Evolutionary conservation across 2,113 vertebrate species (phyloP).

Genomic region (Callipepla californica): DNA sequence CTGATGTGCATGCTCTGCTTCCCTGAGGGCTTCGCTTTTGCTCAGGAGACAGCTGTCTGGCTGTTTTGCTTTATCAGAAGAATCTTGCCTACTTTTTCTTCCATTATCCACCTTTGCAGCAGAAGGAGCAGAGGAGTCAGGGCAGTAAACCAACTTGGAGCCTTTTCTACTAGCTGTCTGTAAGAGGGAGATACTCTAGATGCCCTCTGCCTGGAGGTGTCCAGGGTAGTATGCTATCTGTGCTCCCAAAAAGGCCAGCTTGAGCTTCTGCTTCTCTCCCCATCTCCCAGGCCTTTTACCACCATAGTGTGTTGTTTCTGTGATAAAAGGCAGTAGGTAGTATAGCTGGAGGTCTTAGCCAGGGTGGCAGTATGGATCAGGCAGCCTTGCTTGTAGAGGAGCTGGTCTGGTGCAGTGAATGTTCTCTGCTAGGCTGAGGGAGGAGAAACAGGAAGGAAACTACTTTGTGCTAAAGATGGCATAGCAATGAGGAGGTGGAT

Average conservation of each 20-base stretch:
- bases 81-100: not conserved
- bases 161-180: not conserved
- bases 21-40: not conserved
- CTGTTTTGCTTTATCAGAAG: not conserved
- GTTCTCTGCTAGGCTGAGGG: not conserved
- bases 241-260: not conserved
- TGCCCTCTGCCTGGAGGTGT: not conserved
- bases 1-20: not conserved
- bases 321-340: not conserved
- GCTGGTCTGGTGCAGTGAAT: not conserved
- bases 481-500: not conserved
- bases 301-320: not conserved
- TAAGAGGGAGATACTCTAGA: not conserved
- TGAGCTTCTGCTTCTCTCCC: slow-evolving; percentile 28
- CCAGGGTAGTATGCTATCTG: not conserved
- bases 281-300: not conserved
- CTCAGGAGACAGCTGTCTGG: not conserved
- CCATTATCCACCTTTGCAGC: not conserved
- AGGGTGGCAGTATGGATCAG: not conserved
- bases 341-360: not conserved
- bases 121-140: not conserved
- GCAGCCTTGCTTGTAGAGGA: not conserved
- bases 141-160: not conserved
- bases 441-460: not conserved
- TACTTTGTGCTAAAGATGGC: accelerated